Evolutionary conservation across 2,888 invertebrate species (phyloP).

Genomic region (Dasypogon diadema): DNA sequence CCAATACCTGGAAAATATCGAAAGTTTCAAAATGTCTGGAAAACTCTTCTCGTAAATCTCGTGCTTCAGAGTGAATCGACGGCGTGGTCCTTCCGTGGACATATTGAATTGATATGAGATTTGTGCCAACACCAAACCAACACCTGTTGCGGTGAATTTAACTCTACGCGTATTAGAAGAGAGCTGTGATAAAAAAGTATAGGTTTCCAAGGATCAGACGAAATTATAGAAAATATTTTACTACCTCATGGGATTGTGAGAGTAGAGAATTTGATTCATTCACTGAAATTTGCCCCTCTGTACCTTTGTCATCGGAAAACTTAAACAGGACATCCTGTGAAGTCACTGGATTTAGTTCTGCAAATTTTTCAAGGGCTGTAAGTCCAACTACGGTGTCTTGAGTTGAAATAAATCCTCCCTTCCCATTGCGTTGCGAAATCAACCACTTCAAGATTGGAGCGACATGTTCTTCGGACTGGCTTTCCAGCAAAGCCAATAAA

Average conservation of each 20-base stretch:
- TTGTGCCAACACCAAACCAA: conserved; percentile 82
- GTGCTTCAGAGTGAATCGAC: conserved; percentile 87
- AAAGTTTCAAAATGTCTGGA: conserved; percentile 74
- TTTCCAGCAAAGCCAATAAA: conserved; percentile 76
- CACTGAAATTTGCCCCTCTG: conserved; percentile 67
- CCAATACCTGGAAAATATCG: conserved; percentile 81
- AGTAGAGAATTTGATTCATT: conserved; percentile 83
- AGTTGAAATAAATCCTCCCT: conserved; percentile 82
- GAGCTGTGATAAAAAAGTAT: conserved; percentile 58
- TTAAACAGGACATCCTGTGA: conserved; percentile 62
- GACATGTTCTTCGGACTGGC: conserved; percentile 62
- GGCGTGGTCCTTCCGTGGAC: conserved; percentile 89
- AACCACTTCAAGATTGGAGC: conserved; percentile 80
- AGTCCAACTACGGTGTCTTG: conserved; percentile 84
- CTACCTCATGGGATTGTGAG: conserved; percentile 82
- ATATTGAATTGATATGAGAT: conserved; percentile 85
- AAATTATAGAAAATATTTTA: conserved; percentile 53
- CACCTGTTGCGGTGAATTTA: conserved; percentile 82
- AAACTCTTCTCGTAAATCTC: conserved; percentile 86
- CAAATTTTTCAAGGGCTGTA: conserved; percentile 78
- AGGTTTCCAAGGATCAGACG: not conserved
- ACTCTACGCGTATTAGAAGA: conserved; percentile 72
- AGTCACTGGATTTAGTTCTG: conserved; percentile 70
- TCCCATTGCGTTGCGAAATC: conserved; percentile 74
- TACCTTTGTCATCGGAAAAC: conserved; percentile 59